Evolutionary conservation across 2,797 vertebrate species (phyloP).

Genomic region (Anableps anableps): DNA sequence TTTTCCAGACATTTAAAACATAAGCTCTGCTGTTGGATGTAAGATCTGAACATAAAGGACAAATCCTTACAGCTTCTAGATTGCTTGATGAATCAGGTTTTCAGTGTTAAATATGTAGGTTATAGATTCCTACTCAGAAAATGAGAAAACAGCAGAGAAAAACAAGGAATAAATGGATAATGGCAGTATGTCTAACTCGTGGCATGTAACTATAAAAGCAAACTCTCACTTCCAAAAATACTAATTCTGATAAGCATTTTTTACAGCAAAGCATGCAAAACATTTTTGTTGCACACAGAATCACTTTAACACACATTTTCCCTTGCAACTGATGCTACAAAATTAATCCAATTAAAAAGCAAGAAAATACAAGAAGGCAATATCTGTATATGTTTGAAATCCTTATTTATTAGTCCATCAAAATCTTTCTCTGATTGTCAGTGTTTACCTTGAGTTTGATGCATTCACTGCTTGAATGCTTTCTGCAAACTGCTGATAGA

Average conservation of each 20-base stretch:
- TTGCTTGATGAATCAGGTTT: background rate
- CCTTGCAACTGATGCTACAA: conserved; percentile 22
- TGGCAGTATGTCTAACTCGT: background rate
- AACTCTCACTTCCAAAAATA: background rate
- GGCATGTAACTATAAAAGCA: conserved; percentile 1
- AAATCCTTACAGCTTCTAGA: background rate
- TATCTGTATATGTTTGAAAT: conserved; percentile 32
- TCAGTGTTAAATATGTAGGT: background rate
- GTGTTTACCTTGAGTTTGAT: conserved; percentile 29
- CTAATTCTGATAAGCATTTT: background rate
- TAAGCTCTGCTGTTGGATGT: background rate
- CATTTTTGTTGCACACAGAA: conserved; percentile 49
- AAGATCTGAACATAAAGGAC: background rate
- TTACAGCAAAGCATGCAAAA: conserved; percentile 32
- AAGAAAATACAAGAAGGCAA: conserved; percentile 23
- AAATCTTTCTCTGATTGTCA: conserved; percentile 11
- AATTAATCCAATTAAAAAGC: conserved; percentile 30
- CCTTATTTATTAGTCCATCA: conserved; percentile 32
- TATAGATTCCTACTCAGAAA: background rate
- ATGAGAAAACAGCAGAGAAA: background rate
- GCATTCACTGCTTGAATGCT: conserved; percentile 14
- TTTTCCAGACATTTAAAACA: background rate
- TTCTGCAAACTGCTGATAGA: conserved; percentile 32
- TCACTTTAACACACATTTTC: conserved; percentile 46
- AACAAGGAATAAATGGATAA: background rate